phyloP scores from a whole-genome alignment of 2,888 invertebrate genomes.

The Leptinotarsa tumamoca region DNA sequence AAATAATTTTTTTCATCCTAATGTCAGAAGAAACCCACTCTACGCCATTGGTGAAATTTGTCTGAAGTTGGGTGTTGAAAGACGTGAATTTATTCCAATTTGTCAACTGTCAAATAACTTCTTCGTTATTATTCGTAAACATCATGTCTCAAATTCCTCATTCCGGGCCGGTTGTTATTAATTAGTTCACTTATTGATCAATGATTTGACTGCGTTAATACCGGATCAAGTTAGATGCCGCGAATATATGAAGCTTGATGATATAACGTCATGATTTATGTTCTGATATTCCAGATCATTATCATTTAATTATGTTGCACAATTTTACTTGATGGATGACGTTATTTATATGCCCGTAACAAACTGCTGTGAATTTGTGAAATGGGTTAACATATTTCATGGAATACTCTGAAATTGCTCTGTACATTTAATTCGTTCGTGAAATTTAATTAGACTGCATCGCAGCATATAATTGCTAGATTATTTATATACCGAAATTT shows the following conservation, averaged over 20 bases:
- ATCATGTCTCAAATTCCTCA: background rate
- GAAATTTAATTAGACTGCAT: constrained; percentile 16
- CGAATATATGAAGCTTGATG: constrained; percentile 27
- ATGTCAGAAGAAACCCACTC: too few species aligned
- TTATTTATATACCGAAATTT: constrained; percentile 5
- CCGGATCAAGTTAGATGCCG: constrained; percentile 15
- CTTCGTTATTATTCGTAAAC: background rate
- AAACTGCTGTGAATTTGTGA: constrained; percentile 23
- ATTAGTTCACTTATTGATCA: constrained; percentile 3
- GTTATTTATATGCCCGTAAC: constrained; percentile 20
- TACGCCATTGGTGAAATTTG: too few species aligned
- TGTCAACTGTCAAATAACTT: background rate
- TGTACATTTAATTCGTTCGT: constrained; percentile 14
- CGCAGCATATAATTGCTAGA: constrained; percentile 11
- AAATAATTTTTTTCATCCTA: too few species aligned
- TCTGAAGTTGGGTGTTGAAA: too few species aligned
- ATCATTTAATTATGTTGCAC: constrained; percentile 27
- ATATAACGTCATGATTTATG: constrained; percentile 23
- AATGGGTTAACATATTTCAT: constrained; percentile 9
- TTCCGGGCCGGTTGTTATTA: background rate
- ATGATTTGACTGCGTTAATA: constrained; percentile 16
- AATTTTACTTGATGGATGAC: constrained; percentile 28
- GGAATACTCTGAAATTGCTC: constrained; percentile 6
- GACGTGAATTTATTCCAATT: too few species aligned
- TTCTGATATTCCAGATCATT: constrained; percentile 28